Evolutionary conservation across 2,888 invertebrate genomes (phyloP).

Genomic region (Syrista parreyssii): DNA sequence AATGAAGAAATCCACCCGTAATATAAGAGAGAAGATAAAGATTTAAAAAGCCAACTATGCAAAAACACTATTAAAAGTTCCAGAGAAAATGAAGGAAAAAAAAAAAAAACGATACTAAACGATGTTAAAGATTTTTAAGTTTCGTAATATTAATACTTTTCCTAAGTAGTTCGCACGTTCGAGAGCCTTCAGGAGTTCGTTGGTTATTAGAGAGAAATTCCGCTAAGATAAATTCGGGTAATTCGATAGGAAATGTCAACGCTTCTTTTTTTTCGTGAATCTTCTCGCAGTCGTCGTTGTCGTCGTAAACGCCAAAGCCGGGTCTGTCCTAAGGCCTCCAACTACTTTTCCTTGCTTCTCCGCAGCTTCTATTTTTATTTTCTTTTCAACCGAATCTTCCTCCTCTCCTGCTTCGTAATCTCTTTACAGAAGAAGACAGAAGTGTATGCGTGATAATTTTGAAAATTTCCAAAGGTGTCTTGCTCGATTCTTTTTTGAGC

Average conservation of each 20-base stretch:
- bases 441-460: background rate
- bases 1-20: slow-evolving; percentile 18
- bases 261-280: background rate
- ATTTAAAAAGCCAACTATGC: background rate
- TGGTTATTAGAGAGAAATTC: background rate
- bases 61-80: slow-evolving; percentile 1
- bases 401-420: background rate
- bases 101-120: background rate
- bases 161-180: background rate
- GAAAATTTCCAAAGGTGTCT: background rate
- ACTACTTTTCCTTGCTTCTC: background rate
- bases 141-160: background rate
- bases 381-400: background rate
- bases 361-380: background rate
- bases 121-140: background rate
- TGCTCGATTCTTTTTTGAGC: background rate
- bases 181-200: background rate
- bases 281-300: background rate
- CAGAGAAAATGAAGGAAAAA: background rate
- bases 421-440: background rate
- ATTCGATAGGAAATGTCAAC: background rate
- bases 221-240: background rate
- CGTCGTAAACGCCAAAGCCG: background rate
- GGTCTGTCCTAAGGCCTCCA: background rate
- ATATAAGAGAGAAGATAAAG: slow-evolving; percentile 14